Percentiles rank a stretch among this genome's conserved stretches.
Conservation (phyloP, 2,113 vertebrate species). For the Orcinus orca region DNA sequence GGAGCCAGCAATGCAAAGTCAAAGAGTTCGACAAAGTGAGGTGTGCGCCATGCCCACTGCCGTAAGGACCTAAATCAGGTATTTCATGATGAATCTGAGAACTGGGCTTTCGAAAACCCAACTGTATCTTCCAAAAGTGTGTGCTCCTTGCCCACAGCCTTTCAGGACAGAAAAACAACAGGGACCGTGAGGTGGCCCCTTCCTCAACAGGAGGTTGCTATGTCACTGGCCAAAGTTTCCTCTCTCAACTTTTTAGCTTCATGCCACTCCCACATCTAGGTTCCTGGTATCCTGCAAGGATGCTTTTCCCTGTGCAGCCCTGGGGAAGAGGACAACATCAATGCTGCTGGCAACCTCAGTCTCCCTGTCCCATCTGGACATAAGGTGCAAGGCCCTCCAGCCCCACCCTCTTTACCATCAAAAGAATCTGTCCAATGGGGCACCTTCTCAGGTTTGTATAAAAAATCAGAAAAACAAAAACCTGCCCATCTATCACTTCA, state of each 20-base stretch:
- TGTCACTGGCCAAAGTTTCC: background rate
- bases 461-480: background rate
- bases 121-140: background rate
- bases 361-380: background rate
- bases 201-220: background rate
- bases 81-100: background rate
- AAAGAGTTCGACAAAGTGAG: background rate
- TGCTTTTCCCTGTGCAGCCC: background rate
- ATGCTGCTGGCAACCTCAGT: background rate
- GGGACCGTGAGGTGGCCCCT: background rate
- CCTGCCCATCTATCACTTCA: background rate
- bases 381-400: too few species aligned
- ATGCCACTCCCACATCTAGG: accelerated
- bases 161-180: background rate
- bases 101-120: background rate
- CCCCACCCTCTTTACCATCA: background rate
- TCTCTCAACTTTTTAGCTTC: background rate
- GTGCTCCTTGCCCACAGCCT: background rate
- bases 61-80: background rate
- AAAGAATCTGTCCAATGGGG: background rate
- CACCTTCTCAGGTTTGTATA: background rate
- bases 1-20: background rate
- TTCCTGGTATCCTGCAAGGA: background rate
- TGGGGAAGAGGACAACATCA: background rate
- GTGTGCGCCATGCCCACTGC: accelerated